phyloP scores from a whole-genome alignment of 2,888 invertebrate species.

The Cephonodes hylas region DNA sequence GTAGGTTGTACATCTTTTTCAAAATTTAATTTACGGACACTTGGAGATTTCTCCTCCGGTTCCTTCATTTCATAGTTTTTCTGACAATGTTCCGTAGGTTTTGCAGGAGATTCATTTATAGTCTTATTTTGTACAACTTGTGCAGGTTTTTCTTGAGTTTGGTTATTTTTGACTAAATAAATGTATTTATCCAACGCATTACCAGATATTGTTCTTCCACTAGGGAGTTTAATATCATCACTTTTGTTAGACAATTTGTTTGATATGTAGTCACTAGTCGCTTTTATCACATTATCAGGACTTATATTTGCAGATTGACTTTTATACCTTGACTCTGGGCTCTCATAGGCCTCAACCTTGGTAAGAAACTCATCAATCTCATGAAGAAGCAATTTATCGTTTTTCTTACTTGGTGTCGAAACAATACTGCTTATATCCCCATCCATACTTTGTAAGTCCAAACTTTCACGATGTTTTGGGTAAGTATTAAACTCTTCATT shows the following conservation, averaged over 20 bases:
- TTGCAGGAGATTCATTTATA: constrained; percentile 27
- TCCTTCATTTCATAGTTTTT: constrained; percentile 29
- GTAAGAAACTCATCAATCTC: constrained; percentile 76
- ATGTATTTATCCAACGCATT: constrained; percentile 70
- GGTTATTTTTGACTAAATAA: constrained; percentile 65
- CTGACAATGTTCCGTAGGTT: constrained; percentile 22
- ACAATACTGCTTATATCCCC: constrained; percentile 73
- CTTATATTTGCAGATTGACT: constrained; percentile 37
- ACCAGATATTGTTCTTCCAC: constrained; percentile 58
- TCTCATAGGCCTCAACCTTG: constrained; percentile 71
- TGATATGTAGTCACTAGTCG: constrained; percentile 64
- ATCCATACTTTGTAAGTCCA: constrained; percentile 70
- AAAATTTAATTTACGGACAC: constrained; percentile 61
- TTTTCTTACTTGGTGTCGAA: constrained; percentile 71
- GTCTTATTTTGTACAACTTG: constrained; percentile 28
- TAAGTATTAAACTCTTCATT: constrained; percentile 23
- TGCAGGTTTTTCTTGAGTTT: constrained; percentile 37
- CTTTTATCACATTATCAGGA: constrained; percentile 66
- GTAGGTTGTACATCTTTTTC: constrained; percentile 71
- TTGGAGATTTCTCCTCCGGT: constrained; percentile 51
- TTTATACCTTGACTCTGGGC: constrained; percentile 57
- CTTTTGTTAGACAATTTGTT: constrained; percentile 57
- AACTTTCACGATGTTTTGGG: constrained; percentile 27
- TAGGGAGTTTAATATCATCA: constrained; percentile 56
- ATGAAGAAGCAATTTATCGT: constrained; percentile 66